Evolutionary conservation across 2,888 invertebrate species (phyloP).

Genomic region (Antitype chi): DNA sequence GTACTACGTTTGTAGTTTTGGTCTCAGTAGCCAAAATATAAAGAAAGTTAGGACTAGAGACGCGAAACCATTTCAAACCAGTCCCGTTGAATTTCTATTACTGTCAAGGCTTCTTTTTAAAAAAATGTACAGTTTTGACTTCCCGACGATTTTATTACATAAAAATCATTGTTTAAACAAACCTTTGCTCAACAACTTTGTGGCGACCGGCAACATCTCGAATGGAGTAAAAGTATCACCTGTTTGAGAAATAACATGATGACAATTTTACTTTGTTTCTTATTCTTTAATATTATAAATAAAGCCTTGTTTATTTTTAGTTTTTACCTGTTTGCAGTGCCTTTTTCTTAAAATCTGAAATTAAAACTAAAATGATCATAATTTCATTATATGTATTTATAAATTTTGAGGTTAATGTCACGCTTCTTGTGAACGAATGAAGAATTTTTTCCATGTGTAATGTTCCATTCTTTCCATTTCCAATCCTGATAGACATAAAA

Average conservation of each 20-base stretch:
- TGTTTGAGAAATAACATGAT: constrained; percentile 50
- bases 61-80: no score
- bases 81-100: no score
- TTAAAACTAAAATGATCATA: background rate
- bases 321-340: constrained; percentile 29
- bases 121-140: no score
- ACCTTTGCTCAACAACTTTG: constrained; percentile 77
- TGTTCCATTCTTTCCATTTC: no score
- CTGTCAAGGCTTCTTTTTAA: no score
- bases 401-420: no score
- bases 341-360: constrained; percentile 23
- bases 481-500: background rate
- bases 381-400: background rate
- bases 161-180: constrained; percentile 16
- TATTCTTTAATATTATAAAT: background rate
- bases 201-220: constrained; percentile 77
- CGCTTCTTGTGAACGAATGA: background rate
- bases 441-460: background rate
- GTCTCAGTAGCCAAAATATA: no score
- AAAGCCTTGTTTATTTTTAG: background rate
- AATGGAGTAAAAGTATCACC: constrained; percentile 79
- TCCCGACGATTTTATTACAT: no score
- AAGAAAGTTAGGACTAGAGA: no score
- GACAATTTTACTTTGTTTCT: background rate
- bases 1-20: no score